Percentiles rank a stretch among this genome's conserved stretches.
These are phyloP conservation scores for Halotydeus destructor DNA, from an alignment of 1,140 invertebrate genomes.

Conservation along the genomic window DNA sequence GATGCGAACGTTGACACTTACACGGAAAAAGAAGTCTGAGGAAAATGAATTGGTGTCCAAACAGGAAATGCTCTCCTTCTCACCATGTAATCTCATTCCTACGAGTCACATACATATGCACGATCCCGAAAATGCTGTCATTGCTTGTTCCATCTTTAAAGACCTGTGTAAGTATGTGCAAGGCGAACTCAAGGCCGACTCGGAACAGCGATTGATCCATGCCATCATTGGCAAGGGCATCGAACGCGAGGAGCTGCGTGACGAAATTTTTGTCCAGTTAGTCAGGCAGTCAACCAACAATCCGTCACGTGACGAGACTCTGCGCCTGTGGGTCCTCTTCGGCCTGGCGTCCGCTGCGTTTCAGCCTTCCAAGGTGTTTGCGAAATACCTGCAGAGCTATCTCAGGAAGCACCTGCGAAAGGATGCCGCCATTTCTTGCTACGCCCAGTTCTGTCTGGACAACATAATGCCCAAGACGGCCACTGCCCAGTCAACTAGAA, in stretches of 20 bases:
- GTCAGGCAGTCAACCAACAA: conserved; percentile 64
- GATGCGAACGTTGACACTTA: conserved; percentile 65
- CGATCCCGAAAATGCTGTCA: conserved; percentile 74
- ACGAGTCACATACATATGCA: conserved; percentile 71
- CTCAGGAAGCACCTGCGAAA: conserved; percentile 42
- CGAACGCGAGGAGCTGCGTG: conserved; percentile 62
- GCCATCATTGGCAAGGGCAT: conserved; percentile 61
- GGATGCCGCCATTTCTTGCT: conserved; percentile 43
- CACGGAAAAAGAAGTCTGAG: conserved; percentile 25
- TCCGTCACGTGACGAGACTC: conserved; percentile 48
- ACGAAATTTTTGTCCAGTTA: conserved; percentile 72
- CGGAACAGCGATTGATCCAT: conserved; percentile 58
- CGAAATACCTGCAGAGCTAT: conserved; percentile 56
- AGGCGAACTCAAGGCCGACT: conserved; percentile 57
- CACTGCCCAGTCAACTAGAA: conserved; percentile 39
- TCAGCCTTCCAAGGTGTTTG: conserved; percentile 65
- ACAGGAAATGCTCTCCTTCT: conserved; percentile 77
- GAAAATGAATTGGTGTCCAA: conserved; percentile 57
- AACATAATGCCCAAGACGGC: conserved; percentile 71
- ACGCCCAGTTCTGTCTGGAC: conserved; percentile 80
- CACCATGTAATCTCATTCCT: conserved; percentile 63
- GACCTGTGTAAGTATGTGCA: conserved; percentile 63
- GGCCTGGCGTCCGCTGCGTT: conserved; percentile 75
- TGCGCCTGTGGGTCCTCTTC: conserved; percentile 60
- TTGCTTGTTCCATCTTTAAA: conserved; percentile 76